These are phyloP conservation scores for Folsomia manolachei DNA, from an alignment of 2,888 invertebrate species.

Conservation along the genomic window DNA sequence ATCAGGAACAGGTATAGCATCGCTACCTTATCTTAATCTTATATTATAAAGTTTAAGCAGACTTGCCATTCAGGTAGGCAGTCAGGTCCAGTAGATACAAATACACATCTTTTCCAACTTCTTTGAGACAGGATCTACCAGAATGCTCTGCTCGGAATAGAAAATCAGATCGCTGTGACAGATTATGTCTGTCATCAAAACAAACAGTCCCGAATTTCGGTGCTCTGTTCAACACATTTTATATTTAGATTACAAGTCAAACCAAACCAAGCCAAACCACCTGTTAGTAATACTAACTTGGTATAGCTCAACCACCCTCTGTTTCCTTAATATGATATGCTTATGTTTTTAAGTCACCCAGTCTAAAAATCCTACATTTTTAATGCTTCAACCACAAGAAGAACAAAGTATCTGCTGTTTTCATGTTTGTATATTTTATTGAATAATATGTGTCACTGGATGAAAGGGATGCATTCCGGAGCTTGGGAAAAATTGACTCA, in stretches of 20 bases:
- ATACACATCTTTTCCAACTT: too few species aligned
- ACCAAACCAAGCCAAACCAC: too few species aligned
- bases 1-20: too few species aligned
- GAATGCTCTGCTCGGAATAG: neutral
- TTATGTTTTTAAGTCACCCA: too few species aligned
- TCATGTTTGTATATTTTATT: neutral
- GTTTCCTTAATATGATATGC: too few species aligned
- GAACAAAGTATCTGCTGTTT: too few species aligned
- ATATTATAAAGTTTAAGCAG: too few species aligned
- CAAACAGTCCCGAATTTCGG: constrained; percentile 6
- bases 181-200: constrained; percentile 12
- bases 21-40: too few species aligned
- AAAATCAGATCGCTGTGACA: constrained; percentile 2
- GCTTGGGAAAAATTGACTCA: neutral
- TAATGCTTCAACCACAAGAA: too few species aligned
- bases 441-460: neutral
- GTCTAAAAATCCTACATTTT: too few species aligned
- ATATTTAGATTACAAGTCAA: neutral
- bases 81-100: neutral
- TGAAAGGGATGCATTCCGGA: neutral
- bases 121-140: too few species aligned
- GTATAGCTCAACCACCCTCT: too few species aligned
- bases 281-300: neutral
- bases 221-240: neutral
- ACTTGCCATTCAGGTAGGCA: neutral